Conservation (phyloP, 2,113 vertebrate genomes). For the Theristicus caerulescens region DNA sequence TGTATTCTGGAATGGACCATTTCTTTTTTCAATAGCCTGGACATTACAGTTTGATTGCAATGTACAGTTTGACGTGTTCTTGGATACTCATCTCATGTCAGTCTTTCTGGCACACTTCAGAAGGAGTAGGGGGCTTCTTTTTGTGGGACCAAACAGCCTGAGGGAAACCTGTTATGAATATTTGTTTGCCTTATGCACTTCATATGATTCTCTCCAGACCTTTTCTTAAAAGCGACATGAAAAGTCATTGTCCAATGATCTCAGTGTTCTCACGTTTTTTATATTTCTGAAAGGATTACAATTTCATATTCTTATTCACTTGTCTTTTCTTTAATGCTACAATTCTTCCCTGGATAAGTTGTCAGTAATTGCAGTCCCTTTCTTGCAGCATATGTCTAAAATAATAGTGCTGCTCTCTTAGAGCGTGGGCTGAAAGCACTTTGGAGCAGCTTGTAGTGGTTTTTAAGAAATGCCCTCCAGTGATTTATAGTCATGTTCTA, state of each 20-base stretch:
- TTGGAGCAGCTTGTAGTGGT: neutral
- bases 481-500: neutral
- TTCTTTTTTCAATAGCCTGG: neutral
- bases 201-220: neutral
- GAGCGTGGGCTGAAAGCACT: neutral
- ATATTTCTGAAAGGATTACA: neutral
- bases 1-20: neutral
- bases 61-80: neutral
- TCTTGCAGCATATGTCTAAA: neutral
- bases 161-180: neutral
- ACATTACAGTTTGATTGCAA: neutral
- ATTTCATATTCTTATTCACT: neutral
- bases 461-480: conserved; percentile 34
- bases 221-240: neutral
- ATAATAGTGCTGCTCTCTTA: neutral
- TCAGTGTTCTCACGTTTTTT: neutral
- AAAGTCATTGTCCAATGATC: neutral
- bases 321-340: neutral
- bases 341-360: neutral
- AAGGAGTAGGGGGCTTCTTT: neutral
- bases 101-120: neutral
- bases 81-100: neutral
- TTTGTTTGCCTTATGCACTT: neutral
- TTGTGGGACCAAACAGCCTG: neutral
- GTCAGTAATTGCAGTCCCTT: neutral